Percentiles rank a stretch among this genome's conserved stretches.
Evolutionary conservation across 1,140 invertebrate species (phyloP).

Genomic region (Bombus balteatus): DNA sequence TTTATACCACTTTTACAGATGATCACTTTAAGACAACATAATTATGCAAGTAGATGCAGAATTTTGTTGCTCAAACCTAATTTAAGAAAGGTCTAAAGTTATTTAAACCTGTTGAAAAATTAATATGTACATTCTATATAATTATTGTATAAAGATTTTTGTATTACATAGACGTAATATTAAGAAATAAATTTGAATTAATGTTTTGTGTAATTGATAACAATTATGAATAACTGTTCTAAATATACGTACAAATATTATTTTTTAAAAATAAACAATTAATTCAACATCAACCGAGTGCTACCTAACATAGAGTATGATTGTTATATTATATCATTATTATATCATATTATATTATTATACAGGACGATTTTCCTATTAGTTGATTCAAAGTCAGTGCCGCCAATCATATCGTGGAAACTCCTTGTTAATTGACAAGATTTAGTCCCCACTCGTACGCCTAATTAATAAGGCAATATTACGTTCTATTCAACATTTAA

Average conservation of each 20-base stretch:
- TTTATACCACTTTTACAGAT: conserved; percentile 77
- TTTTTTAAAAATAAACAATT: neutral
- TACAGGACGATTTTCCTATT: too few species aligned
- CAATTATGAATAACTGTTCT: neutral
- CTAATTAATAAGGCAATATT: too few species aligned
- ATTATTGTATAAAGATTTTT: neutral
- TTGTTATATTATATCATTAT: too few species aligned
- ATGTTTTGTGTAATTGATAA: neutral
- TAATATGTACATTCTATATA: neutral
- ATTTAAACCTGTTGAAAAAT: neutral
- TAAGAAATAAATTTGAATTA: neutral
- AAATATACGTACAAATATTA: neutral
- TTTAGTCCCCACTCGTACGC: too few species aligned
- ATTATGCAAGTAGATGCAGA: conserved; percentile 11
- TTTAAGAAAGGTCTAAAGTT: neutral
- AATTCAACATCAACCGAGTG: neutral
- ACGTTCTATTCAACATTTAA: too few species aligned
- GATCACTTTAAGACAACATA: conserved; percentile 78
- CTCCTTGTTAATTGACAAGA: too few species aligned
- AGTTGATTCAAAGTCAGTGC: too few species aligned
- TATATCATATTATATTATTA: too few species aligned
- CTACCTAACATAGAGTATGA: neutral
- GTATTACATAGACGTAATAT: neutral
- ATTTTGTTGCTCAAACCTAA: neutral
- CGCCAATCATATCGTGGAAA: too few species aligned